Evolutionary conservation across 2,797 vertebrate species (phyloP).

Genomic region (Sus cebifrons): DNA sequence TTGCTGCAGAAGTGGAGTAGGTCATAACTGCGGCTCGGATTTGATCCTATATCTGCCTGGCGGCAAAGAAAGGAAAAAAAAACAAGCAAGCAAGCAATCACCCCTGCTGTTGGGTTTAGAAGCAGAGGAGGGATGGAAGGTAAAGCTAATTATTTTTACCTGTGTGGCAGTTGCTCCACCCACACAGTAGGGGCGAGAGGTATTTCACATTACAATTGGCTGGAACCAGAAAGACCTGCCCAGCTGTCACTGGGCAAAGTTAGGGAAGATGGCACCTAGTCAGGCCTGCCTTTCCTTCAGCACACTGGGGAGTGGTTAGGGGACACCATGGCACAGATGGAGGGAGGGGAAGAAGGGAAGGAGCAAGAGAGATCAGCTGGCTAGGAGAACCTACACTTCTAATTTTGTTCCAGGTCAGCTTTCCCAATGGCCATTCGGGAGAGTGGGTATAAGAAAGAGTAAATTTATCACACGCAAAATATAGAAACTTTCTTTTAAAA

Average conservation of each 20-base stretch:
- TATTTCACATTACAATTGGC: background rate
- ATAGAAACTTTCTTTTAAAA: background rate
- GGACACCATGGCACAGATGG: background rate
- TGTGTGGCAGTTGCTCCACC: background rate
- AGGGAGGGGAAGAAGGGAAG: background rate
- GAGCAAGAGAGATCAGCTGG: background rate
- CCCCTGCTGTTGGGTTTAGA: background rate
- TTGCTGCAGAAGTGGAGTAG: too few relatives aligned
- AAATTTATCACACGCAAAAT: conserved; percentile 4
- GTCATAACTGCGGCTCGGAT: too few relatives aligned
- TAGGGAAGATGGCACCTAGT: background rate
- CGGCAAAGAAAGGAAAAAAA: too few relatives aligned
- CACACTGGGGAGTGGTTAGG: conserved; percentile 39
- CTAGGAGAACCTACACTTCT: background rate
- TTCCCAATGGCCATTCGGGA: conserved; percentile 14
- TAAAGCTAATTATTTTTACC: background rate
- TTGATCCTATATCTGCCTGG: too few relatives aligned
- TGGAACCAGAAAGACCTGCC: conserved; percentile 32
- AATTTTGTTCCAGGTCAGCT: background rate
- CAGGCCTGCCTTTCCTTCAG: conserved; percentile 41
- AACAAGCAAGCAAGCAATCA: background rate
- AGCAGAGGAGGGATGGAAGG: background rate
- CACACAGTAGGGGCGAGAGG: background rate
- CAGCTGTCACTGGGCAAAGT: background rate
- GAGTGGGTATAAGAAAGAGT: background rate